Evolutionary conservation across 2,113 vertebrate genomes (phyloP), one percentile per base, ranked within the genome.

Genomic region (Phylloscopus whistleri): DNA sequence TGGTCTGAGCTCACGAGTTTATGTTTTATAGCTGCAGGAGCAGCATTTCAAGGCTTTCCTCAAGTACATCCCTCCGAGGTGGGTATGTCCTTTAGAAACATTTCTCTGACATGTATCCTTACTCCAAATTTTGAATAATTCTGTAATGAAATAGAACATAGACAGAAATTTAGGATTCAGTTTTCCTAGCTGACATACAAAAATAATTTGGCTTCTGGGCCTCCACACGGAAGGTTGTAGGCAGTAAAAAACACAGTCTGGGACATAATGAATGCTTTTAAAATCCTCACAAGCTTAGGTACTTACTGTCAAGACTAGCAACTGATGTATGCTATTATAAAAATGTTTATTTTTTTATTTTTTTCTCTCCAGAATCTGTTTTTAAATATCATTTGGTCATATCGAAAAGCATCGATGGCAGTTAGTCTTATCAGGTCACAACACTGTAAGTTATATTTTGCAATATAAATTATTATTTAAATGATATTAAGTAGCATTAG

Each of bases 381-480:
- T 79, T 76, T 89, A 75, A 82, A 46, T 62, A 80, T 74, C 70
- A 39, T 67, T 48, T 9, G 6, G 51, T 77, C 76, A 75, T 75
- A 86, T 33, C 84, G 5, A 84, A 84, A 87, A 90, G 80, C 89
- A 95, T 97, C 87, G 91, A 30, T 60, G 53, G 35, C 56, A 82
- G 82, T 94, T 91, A 84, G 56, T 82, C 85, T 94, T 95, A 94
- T 63, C 85, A 84, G 90, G 55, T 75, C 78, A 89, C 55, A 88
- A 86, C n/a, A 93, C 70, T 89, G 11, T 33, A 96, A 90, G 22
- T 59, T 87, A 46, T 56, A 82, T 66, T 93, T 95, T 94, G 64
- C 76, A 90, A 91, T 78, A 79, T 88, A 92, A 96, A 96, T 95
- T 93, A 94, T 95, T 94, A 90, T 94, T 96, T 93, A 89, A 92